phyloP scores from a whole-genome alignment of 2,888 invertebrate species.

The Andrena chrysosceles region DNA sequence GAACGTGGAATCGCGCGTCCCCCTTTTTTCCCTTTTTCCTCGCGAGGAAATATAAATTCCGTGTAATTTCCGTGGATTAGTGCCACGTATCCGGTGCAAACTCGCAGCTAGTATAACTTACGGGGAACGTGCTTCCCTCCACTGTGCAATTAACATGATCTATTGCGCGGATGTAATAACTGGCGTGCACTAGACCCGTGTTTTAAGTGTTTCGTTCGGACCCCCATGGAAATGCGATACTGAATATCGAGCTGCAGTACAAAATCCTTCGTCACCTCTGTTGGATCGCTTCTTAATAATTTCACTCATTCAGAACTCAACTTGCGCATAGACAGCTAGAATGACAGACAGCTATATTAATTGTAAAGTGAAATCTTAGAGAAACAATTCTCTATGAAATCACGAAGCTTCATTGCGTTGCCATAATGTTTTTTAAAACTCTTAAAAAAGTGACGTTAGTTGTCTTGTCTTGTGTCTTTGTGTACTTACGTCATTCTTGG shows the following conservation, averaged over 20 bases:
- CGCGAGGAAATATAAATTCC: slow-evolving; percentile 68
- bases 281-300: no score
- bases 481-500: no score
- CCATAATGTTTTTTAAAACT: no score
- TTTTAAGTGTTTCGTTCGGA: slow-evolving; percentile 76
- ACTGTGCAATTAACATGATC: slow-evolving; percentile 82
- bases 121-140: slow-evolving; percentile 78
- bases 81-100: slow-evolving; percentile 67
- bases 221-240: slow-evolving; percentile 68
- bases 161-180: slow-evolving; percentile 82
- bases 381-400: no score
- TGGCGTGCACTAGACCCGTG: slow-evolving; percentile 73
- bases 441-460: no score
- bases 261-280: no score
- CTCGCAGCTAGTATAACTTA: slow-evolving; percentile 77
- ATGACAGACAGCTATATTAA: no score
- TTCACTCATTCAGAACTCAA: no score
- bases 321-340: no score
- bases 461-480: no score
- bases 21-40: slow-evolving; percentile 5
- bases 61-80: slow-evolving; percentile 78
- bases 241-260: slow-evolving; percentile 37
- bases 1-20: slow-evolving; percentile 19
- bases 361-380: no score
- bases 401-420: no score